phyloP scores from a whole-genome alignment of 1,140 invertebrate genomes.

The Magallana angulata region DNA sequence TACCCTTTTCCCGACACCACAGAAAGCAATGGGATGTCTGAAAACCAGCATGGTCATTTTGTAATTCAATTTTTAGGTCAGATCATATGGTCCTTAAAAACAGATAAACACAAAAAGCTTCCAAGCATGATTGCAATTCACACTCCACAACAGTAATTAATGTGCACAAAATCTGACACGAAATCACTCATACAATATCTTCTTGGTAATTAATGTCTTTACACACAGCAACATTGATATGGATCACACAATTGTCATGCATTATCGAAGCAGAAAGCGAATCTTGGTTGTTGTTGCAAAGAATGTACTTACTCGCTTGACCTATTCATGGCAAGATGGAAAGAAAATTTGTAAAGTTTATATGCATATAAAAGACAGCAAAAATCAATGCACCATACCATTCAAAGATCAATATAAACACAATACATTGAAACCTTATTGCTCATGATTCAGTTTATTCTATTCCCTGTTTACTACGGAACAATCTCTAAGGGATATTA shows the following conservation, averaged over 20 bases:
- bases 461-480: too few relatives aligned
- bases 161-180: neutral
- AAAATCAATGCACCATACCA: neutral
- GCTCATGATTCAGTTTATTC: neutral
- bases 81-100: too few relatives aligned
- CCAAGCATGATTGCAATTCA: neutral
- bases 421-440: slow-evolving; percentile 9
- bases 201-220: neutral
- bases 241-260: slow-evolving; percentile 10
- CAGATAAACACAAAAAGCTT: neutral
- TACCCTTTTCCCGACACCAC: too few relatives aligned
- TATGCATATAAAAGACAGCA: neutral
- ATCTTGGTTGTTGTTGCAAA: neutral
- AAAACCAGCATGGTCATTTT: too few relatives aligned
- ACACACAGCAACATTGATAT: neutral
- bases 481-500: too few relatives aligned
- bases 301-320: slow-evolving; percentile 18
- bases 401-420: neutral
- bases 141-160: neutral
- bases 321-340: slow-evolving; percentile 30
- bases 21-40: too few relatives aligned
- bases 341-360: slow-evolving; percentile 21
- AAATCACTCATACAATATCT: neutral
- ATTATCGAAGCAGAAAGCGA: slow-evolving; percentile 3
- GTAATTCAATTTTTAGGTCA: too few relatives aligned